Evolutionary conservation across 2,888 invertebrate genomes (phyloP).

Genomic region (Biston stratarius): DNA sequence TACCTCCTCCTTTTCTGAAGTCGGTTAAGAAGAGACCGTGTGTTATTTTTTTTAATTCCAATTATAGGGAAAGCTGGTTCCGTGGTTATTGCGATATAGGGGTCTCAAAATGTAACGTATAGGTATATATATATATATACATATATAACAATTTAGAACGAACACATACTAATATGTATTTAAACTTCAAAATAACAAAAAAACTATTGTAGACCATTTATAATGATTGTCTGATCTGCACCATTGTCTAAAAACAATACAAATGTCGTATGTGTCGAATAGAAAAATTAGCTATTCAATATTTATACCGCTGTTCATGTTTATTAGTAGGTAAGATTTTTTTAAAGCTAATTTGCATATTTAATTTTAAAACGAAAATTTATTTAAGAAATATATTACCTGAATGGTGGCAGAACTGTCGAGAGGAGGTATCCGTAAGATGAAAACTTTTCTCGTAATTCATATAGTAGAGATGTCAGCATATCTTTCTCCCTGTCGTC

Average conservation of each 20-base stretch:
- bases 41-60: too few species aligned
- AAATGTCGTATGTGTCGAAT: conserved; percentile 41
- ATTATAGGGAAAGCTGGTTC: too few species aligned
- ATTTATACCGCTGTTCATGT: not conserved
- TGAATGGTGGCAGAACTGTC: conserved; percentile 86
- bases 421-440: conserved; percentile 85
- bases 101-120: too few species aligned
- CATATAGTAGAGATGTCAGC: conserved; percentile 85
- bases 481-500: conserved; percentile 85
- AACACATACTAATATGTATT: too few species aligned
- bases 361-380: not conserved
- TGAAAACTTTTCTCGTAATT: conserved; percentile 87
- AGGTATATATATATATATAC: too few species aligned
- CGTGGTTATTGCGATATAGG: too few species aligned
- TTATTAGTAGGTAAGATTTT: not conserved
- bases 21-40: too few species aligned
- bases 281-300: not conserved
- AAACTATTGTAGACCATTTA: not conserved
- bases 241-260: not conserved
- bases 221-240: not conserved
- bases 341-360: not conserved
- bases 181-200: not conserved
- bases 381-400: conserved; percentile 55
- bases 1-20: too few species aligned
- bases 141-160: too few species aligned